phyloP scores from a whole-genome alignment of 2,113 vertebrate genomes.

The Microtus montanus region DNA sequence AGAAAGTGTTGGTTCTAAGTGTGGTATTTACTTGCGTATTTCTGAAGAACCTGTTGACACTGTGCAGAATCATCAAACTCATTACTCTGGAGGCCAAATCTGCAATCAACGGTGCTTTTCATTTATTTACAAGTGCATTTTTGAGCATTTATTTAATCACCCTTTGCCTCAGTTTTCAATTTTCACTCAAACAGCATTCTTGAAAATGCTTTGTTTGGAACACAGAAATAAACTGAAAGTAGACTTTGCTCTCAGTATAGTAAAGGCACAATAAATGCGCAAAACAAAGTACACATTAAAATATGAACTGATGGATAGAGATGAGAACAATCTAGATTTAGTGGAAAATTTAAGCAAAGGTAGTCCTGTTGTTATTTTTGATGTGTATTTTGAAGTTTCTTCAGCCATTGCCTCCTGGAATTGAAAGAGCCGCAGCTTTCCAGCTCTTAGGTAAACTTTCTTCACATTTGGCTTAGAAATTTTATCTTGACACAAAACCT shows the following conservation, averaged over 20 bases:
- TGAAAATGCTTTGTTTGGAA: conserved; percentile 43
- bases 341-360: not conserved
- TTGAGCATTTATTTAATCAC: conserved; percentile 25
- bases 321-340: not conserved
- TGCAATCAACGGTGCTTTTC: not conserved
- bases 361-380: not conserved
- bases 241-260: conserved; percentile 14
- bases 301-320: not conserved
- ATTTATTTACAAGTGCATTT: conserved; percentile 34
- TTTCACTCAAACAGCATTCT: conserved; percentile 34
- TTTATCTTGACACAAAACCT: not conserved
- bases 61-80: conserved; percentile 2
- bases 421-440: conserved; percentile 12
- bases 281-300: conserved; percentile 35
- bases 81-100: not conserved
- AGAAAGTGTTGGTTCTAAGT: not conserved
- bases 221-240: not conserved
- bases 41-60: not conserved
- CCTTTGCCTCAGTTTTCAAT: not conserved
- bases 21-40: conserved; percentile 4
- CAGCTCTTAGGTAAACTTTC: not conserved
- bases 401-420: not conserved
- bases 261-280: not conserved
- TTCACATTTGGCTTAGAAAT: conserved; percentile 54
- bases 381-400: conserved; percentile 19